phyloP scores from a whole-genome alignment of 1,140 invertebrate species.

The Caenorhabditis briggsae region DNA sequence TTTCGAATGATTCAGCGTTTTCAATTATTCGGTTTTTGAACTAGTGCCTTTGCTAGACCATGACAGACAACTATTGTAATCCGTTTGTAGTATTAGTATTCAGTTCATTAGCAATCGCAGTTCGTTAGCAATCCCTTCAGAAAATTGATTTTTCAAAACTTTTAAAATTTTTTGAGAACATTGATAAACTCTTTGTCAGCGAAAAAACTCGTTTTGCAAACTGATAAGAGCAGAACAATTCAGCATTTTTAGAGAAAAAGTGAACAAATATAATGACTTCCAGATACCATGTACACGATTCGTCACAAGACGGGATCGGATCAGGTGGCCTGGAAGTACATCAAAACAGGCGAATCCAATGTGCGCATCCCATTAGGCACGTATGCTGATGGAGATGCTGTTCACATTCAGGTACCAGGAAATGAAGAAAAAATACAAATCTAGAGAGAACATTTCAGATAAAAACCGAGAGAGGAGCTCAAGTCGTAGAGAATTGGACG shows the following conservation, averaged over 20 bases:
- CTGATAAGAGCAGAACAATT: slow-evolving; percentile 45
- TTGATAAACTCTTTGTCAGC: neutral
- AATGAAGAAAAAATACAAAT: neutral
- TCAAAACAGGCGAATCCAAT: neutral
- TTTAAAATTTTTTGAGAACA: neutral
- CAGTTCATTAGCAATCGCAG: too few relatives aligned
- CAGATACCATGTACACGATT: slow-evolving; percentile 29
- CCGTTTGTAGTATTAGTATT: too few relatives aligned
- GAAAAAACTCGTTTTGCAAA: neutral
- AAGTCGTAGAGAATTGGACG: slow-evolving; percentile 68
- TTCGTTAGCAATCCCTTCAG: too few relatives aligned
- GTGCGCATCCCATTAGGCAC: slow-evolving; percentile 5
- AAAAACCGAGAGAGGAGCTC: slow-evolving; percentile 66
- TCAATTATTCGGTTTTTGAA: too few relatives aligned
- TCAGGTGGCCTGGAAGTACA: slow-evolving; percentile 22
- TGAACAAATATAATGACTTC: neutral
- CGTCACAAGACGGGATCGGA: slow-evolving; percentile 13
- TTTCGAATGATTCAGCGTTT: neutral
- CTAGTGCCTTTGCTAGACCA: neutral
- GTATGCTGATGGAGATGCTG: neutral
- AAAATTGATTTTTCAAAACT: neutral
- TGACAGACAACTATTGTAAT: neutral
- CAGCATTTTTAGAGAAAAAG: neutral
- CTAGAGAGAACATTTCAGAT: slow-evolving; percentile 59
- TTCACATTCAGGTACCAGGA: slow-evolving; percentile 31